A percentile compares a stretch with the other conserved stretches of the same genome.
These are phyloP conservation scores for Butorides virescens DNA, from an alignment of 2,113 vertebrate species.

Conservation along the genomic window DNA sequence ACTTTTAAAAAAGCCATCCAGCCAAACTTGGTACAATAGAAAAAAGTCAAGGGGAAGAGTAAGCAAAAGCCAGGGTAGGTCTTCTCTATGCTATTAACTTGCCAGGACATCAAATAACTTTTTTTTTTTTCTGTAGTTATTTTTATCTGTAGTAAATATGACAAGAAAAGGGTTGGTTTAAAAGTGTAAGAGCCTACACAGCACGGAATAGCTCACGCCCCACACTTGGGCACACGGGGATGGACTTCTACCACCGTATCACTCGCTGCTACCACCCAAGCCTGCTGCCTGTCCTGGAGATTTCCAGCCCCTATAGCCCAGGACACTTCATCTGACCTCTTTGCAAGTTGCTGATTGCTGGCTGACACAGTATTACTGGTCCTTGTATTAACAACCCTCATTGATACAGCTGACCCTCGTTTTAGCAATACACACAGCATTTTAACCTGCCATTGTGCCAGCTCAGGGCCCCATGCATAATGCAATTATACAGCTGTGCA, in stretches of 20 bases:
- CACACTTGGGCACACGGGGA: background rate
- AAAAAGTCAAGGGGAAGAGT: background rate
- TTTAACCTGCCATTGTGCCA: constrained; percentile 46
- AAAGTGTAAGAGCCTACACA: background rate
- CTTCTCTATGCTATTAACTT: background rate
- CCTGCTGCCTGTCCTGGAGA: background rate
- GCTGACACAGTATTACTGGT: background rate
- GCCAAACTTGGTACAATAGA: background rate
- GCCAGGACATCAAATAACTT: background rate
- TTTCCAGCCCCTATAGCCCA: background rate
- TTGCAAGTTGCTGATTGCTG: background rate
- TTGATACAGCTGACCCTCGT: constrained; percentile 28
- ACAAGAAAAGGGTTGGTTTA: background rate
- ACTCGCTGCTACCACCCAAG: background rate
- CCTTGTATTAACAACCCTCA: constrained; percentile 14
- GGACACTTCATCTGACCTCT: background rate
- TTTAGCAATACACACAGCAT: constrained; percentile 10
- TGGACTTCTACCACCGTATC: accelerated
- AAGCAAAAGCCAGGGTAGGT: background rate
- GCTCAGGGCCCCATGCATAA: constrained; percentile 30
- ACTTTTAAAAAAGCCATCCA: background rate
- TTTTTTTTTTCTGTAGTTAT: background rate
- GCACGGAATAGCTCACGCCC: background rate
- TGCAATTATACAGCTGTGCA: constrained; percentile 54
- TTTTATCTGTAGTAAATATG: background rate